Evolutionary conservation across 2,888 invertebrate species (phyloP).

Genomic region (Lapara coniferarum): DNA sequence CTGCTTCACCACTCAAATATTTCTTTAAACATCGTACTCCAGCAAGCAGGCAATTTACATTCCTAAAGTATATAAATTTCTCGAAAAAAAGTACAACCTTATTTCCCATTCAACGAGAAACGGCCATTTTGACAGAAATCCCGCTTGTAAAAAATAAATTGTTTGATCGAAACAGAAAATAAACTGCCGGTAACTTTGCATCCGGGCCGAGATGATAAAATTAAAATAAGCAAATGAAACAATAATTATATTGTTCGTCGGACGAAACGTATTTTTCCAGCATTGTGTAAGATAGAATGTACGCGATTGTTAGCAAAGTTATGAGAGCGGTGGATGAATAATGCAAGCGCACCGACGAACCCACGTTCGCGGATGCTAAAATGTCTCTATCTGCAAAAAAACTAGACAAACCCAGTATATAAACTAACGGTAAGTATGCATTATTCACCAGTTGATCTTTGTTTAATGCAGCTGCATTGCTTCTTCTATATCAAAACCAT

Average conservation of each 20-base stretch:
- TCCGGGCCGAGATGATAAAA: slow-evolving; percentile 40
- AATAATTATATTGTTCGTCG: slow-evolving; percentile 44
- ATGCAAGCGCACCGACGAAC: slow-evolving; percentile 34
- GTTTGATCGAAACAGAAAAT: slow-evolving; percentile 40
- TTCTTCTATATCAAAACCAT: neutral
- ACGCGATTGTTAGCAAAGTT: slow-evolving; percentile 42
- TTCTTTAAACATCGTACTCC: slow-evolving; percentile 3
- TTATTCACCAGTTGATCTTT: slow-evolving; percentile 8
- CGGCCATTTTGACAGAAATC: slow-evolving; percentile 40
- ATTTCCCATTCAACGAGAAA: slow-evolving; percentile 35
- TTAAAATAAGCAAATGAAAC: slow-evolving; percentile 45
- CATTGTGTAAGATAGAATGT: slow-evolving; percentile 37
- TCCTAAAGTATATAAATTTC: slow-evolving; percentile 3
- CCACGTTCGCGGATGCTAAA: slow-evolving; percentile 20
- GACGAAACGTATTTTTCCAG: slow-evolving; percentile 40
- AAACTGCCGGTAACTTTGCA: slow-evolving; percentile 31
- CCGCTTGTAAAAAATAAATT: slow-evolving; percentile 37
- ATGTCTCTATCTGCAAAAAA: slow-evolving; percentile 30
- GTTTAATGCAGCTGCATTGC: neutral
- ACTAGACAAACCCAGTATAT: neutral
- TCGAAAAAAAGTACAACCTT: slow-evolving; percentile 27
- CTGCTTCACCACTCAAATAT: neutral
- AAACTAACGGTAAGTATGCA: neutral
- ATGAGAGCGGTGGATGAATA: slow-evolving; percentile 42
- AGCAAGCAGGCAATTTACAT: neutral